Evolutionary conservation across 1,140 invertebrate species (phyloP).

Genomic region (Nephotettix cincticeps): DNA sequence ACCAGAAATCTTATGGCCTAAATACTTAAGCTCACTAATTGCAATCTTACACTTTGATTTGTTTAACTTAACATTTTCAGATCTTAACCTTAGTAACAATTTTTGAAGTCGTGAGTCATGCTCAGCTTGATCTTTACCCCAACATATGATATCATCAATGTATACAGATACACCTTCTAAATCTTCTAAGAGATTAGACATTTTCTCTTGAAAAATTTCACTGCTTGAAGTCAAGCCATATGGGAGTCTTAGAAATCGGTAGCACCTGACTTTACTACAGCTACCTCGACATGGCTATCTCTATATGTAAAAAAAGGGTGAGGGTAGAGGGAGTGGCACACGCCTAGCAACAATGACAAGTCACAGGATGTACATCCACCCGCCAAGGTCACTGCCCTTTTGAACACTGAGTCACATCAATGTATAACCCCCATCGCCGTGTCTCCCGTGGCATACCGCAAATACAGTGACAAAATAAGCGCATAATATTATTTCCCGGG

Average conservation of each 20-base stretch:
- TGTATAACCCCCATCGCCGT: no score
- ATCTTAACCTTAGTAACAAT: slow-evolving; percentile 32
- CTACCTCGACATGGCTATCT: no score
- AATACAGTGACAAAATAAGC: no score
- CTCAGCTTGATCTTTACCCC: slow-evolving; percentile 20
- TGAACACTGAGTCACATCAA: no score
- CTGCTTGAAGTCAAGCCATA: slow-evolving; percentile 46
- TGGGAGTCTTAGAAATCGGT: slow-evolving; percentile 38
- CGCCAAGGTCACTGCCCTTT: no score
- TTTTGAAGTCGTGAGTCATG: slow-evolving; percentile 39
- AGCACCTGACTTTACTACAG: no score
- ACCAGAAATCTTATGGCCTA: slow-evolving; percentile 45
- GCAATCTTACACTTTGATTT: slow-evolving; percentile 40
- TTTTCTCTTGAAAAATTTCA: slow-evolving; percentile 46
- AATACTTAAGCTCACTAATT: slow-evolving; percentile 39
- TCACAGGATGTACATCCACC: no score
- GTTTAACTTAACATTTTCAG: slow-evolving; percentile 30
- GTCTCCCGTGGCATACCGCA: no score
- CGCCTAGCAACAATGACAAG: no score
- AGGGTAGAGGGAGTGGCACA: no score
- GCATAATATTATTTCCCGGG: no score
- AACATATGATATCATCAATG: slow-evolving; percentile 44
- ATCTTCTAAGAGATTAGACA: slow-evolving; percentile 42
- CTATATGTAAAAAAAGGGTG: no score
- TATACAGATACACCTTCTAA: slow-evolving; percentile 41